Conservation (phyloP, 2,113 vertebrate species). For the Proteles cristata region DNA sequence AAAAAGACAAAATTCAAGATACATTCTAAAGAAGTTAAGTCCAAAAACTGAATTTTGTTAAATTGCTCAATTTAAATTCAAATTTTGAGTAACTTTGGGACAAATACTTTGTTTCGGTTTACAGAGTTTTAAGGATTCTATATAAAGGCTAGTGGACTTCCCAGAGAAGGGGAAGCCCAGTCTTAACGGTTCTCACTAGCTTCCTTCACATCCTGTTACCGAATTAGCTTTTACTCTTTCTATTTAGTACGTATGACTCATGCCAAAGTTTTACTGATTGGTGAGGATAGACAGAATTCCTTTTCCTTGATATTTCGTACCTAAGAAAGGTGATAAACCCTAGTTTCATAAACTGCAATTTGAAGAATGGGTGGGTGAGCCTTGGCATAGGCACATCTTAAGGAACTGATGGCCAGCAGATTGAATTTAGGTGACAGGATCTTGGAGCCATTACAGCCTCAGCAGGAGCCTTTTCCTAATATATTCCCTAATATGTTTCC, state of each 20-base stretch:
- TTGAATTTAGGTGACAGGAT: neutral
- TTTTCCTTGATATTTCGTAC: neutral
- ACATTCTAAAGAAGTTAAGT: neutral
- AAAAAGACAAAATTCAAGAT: neutral
- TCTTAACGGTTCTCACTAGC: neutral
- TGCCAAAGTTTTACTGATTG: neutral
- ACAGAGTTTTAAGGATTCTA: neutral
- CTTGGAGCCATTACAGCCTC: neutral
- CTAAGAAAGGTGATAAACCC: neutral
- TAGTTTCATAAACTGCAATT: neutral
- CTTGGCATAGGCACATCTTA: neutral
- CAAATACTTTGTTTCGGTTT: constrained; percentile 6
- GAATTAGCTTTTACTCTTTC: neutral
- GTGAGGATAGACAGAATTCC: neutral
- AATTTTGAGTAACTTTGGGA: neutral
- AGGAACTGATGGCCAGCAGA: neutral
- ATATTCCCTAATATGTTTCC: neutral
- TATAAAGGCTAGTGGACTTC: neutral
- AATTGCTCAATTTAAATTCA: neutral
- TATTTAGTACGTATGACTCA: neutral
- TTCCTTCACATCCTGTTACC: neutral
- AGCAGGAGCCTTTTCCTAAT: neutral
- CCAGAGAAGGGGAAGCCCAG: neutral
- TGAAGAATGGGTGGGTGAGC: neutral
- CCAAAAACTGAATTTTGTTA: neutral